These are phyloP conservation scores for Pelosia muscerda DNA, from an alignment of 2,888 invertebrate species.

Conservation along the genomic window DNA sequence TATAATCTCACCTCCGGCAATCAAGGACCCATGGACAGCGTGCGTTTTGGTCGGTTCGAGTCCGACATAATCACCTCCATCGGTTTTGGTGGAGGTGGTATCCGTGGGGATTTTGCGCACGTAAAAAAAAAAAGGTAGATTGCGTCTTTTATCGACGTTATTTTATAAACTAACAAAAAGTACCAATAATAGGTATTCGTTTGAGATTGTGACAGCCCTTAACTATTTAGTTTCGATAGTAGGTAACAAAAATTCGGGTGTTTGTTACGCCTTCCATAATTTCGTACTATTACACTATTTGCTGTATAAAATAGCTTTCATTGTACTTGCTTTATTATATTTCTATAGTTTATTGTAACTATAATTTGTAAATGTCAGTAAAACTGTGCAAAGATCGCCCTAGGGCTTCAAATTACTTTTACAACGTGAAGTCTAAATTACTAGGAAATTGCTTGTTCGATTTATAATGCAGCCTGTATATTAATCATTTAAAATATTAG, in stretches of 20 bases:
- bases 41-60: too few relatives aligned
- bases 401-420: conserved; percentile 2
- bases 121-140: too few relatives aligned
- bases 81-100: too few relatives aligned
- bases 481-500: not conserved
- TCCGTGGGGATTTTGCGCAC: too few relatives aligned
- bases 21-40: too few relatives aligned
- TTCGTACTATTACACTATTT: conserved; percentile 44
- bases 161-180: too few relatives aligned
- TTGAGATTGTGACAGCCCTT: conserved; percentile 18
- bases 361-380: conserved; percentile 10
- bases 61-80: too few relatives aligned
- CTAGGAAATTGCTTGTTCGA: not conserved
- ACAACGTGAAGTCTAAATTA: not conserved
- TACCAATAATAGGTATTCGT: too few relatives aligned
- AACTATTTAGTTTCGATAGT: conserved; percentile 6
- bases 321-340: conserved; percentile 10
- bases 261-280: conserved; percentile 32
- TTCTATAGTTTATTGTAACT: not conserved
- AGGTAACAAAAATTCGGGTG: conserved; percentile 28
- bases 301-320: conserved; percentile 30
- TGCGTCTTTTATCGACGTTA: too few relatives aligned
- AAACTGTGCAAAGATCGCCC: not conserved
- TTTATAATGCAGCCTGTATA: not conserved
- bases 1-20: too few relatives aligned